A percentile compares a stretch with the other conserved stretches of the same genome.
Conservation (phyloP, 64 coral and sea anemone genomes). For the Montipora cactus region DNA sequence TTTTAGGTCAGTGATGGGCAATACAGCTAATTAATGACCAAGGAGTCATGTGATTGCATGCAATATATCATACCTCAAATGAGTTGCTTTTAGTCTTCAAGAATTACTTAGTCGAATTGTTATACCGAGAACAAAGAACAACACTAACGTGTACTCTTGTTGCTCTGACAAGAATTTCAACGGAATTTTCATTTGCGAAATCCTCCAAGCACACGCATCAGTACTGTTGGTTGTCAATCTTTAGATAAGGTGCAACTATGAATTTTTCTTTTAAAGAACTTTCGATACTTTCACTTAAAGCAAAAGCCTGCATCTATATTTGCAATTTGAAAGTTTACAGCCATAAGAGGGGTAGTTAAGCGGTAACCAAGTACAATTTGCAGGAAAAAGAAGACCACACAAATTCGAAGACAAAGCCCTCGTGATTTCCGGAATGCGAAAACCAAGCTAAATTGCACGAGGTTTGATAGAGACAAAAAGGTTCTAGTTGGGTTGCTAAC, state of each 20-base stretch:
- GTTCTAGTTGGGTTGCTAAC: background rate
- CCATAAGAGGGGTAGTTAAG: no score
- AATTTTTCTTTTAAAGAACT: no score
- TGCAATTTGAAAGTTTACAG: no score
- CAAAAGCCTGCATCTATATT: no score
- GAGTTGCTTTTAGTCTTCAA: background rate
- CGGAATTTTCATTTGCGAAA: background rate
- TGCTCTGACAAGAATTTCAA: background rate
- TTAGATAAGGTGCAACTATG: background rate
- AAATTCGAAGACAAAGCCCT: background rate
- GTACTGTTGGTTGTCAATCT: background rate
- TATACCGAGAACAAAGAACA: background rate
- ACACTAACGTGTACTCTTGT: background rate
- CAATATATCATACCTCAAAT: background rate
- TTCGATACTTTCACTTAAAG: no score
- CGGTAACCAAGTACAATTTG: no score
- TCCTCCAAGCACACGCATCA: no score
- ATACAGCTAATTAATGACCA: background rate
- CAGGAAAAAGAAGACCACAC: no score
- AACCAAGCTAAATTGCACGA: background rate
- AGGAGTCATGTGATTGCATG: no score
- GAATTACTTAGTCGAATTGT: background rate
- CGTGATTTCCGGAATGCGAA: background rate
- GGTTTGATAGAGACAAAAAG: conserved; percentile 5
- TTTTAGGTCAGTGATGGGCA: background rate